Conservation (phyloP, 2,113 vertebrate species). For the Cichladusa arquata region DNA sequence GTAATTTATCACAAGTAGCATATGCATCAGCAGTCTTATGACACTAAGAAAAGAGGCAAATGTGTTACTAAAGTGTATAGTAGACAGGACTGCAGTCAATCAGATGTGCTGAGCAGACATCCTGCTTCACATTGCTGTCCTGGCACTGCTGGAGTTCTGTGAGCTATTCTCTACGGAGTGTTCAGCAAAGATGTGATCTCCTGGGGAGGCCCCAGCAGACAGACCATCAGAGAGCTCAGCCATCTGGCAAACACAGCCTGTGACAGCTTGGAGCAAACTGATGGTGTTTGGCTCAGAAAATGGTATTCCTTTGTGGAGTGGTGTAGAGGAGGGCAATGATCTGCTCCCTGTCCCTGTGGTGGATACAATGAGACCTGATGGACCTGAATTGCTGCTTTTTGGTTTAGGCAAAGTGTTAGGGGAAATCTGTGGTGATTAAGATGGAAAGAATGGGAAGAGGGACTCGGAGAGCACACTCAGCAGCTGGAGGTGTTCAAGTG, state of each 20-base stretch:
- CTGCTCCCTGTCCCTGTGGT: neutral
- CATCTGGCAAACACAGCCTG: neutral
- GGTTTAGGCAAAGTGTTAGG: neutral
- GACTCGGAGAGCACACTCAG: neutral
- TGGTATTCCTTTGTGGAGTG: neutral
- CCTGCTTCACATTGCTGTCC: neutral
- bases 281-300: neutral
- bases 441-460: neutral
- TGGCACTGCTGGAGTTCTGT: neutral
- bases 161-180: fast-evolving
- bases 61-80: neutral
- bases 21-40: neutral
- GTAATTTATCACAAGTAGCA: neutral
- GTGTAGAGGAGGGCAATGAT: neutral
- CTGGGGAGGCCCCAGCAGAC: neutral
- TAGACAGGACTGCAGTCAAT: neutral
- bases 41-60: neutral
- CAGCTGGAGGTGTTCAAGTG: neutral
- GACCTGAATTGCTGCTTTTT: neutral
- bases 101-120: neutral
- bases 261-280: neutral
- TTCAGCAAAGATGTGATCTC: neutral
- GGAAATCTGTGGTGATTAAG: neutral
- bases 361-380: neutral
- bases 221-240: neutral